A percentile compares a stretch with the other conserved stretches of the same genome.
Conservation (phyloP, 2,797 vertebrate genomes). For the Prionace glauca region DNA sequence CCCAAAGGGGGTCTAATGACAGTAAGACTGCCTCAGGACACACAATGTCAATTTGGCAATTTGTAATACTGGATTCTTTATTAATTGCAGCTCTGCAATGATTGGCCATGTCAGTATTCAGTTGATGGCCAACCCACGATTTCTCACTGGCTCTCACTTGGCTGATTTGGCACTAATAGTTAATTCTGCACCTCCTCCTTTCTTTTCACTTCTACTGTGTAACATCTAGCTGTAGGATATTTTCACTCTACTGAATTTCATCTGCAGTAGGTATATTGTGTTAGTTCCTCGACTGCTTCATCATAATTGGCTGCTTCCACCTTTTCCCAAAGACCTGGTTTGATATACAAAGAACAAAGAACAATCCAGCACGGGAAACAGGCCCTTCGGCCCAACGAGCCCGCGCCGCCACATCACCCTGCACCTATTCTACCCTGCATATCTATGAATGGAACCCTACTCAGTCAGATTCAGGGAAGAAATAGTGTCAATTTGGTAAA, state of each 20-base stretch:
- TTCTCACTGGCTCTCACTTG: neutral
- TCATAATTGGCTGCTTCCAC: neutral
- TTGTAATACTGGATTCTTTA: neutral
- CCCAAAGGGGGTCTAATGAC: neutral
- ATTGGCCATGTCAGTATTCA: neutral
- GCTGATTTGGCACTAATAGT: neutral
- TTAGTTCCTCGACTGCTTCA: neutral
- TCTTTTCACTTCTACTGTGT: neutral
- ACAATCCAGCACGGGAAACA: too few relatives aligned
- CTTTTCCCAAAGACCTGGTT: neutral
- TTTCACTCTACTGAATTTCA: neutral
- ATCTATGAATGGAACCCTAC: too few relatives aligned
- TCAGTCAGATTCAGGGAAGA: too few relatives aligned
- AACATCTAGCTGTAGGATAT: neutral
- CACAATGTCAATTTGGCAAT: neutral
- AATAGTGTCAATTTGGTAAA: too few relatives aligned
- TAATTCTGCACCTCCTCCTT: neutral
- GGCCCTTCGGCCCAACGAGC: too few relatives aligned
- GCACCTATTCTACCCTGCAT: too few relatives aligned
- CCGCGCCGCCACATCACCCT: too few relatives aligned
- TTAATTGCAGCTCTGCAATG: neutral
- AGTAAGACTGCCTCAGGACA: neutral
- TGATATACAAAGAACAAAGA: too few relatives aligned
- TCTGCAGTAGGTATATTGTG: neutral
- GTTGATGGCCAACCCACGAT: neutral